These are phyloP conservation scores for Corythornis madagascariensis DNA, from an alignment of 2,113 vertebrate genomes.

Conservation along the genomic window DNA sequence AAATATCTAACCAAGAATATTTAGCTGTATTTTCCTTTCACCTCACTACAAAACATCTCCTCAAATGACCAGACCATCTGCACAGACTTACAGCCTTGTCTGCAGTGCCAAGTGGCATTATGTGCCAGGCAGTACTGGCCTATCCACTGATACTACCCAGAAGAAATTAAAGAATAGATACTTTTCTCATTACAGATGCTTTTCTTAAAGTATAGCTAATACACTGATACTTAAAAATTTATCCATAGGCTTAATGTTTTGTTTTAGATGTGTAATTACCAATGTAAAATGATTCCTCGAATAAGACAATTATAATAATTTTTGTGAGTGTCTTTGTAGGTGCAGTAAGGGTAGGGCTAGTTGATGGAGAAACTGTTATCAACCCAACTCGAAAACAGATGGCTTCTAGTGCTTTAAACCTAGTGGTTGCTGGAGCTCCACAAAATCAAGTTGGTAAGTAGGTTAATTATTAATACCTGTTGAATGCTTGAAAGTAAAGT, in stretches of 20 bases:
- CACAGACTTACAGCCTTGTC: not conserved
- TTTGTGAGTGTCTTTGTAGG: conserved; percentile 75
- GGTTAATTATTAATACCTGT: not conserved
- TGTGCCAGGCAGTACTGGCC: too few relatives aligned
- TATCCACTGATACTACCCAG: not conserved
- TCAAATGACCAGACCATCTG: not conserved
- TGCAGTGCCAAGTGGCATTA: not conserved
- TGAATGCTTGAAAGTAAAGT: not conserved
- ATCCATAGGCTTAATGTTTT: not conserved
- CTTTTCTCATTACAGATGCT: not conserved
- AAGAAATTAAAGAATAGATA: not conserved
- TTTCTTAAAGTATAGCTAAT: not conserved
- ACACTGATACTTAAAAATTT: not conserved
- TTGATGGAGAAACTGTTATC: conserved; percentile 86
- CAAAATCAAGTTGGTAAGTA: conserved; percentile 90
- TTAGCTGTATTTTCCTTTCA: not conserved
- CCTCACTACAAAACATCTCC: not conserved
- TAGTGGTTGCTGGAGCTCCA: conserved; percentile 86
- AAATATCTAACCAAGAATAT: not conserved
- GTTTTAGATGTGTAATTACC: not conserved
- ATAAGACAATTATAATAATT: not conserved
- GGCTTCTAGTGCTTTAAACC: conserved; percentile 87
- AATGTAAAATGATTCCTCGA: not conserved
- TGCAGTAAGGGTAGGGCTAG: conserved; percentile 90
- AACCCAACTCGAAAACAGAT: conserved; percentile 93